Percentiles rank a stretch among this genome's conserved stretches.
phyloP scores from a whole-genome alignment of 2,113 vertebrate species.

The Eolophus roseicapilla region DNA sequence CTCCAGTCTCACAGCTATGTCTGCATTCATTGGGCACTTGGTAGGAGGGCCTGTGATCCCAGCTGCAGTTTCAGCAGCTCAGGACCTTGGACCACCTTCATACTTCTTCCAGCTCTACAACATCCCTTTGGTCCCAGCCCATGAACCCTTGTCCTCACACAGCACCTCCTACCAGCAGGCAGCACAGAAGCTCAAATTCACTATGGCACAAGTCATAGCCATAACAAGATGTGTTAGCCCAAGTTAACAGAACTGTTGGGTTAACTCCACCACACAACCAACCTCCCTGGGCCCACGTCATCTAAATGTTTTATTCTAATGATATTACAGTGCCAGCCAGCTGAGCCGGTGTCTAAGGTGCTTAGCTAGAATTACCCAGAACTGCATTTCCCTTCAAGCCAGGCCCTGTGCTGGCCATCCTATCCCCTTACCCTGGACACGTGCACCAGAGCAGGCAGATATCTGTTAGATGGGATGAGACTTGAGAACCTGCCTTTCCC shows the following conservation, averaged over 20 bases:
- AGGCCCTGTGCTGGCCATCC: background rate
- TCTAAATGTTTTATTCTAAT: slow-evolving; percentile 49
- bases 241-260: background rate
- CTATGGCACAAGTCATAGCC: background rate
- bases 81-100: background rate
- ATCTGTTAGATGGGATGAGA: background rate
- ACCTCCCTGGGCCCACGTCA: background rate
- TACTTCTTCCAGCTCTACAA: background rate
- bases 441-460: background rate
- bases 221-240: background rate
- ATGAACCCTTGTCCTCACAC: background rate
- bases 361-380: slow-evolving; percentile 40
- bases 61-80: background rate
- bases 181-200: background rate
- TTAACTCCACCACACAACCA: background rate
- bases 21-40: background rate
- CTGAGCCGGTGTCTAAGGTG: slow-evolving; percentile 12
- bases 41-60: background rate
- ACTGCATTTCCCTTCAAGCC: background rate
- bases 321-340: background rate
- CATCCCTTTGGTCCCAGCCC: background rate
- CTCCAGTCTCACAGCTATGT: background rate
- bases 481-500: background rate
- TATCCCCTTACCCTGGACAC: background rate
- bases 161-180: background rate